Percentiles rank a stretch among this genome's conserved stretches.
Evolutionary conservation across 2,797 vertebrate genomes (phyloP).

Genomic region (Eidolon dupreanum): DNA sequence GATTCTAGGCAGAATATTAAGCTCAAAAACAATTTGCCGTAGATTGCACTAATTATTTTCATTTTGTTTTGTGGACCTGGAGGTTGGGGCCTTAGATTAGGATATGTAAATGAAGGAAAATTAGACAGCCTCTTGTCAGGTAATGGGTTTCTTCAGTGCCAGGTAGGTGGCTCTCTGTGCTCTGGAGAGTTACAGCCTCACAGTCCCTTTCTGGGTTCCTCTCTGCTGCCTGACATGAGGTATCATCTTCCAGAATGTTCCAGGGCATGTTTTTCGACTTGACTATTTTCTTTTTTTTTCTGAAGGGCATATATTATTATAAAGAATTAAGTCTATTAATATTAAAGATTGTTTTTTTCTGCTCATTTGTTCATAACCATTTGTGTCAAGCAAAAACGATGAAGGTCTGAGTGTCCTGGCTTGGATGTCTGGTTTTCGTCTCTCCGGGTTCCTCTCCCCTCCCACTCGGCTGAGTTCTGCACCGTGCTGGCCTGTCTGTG

Average conservation of each 20-base stretch:
- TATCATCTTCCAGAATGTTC: constrained; percentile 13
- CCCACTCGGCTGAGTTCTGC: neutral
- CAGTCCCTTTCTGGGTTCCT: neutral
- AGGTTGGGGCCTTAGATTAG: constrained; percentile 1
- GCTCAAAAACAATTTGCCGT: neutral
- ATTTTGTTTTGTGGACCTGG: neutral
- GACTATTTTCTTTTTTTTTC: neutral
- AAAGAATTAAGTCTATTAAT: neutral
- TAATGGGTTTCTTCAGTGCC: neutral
- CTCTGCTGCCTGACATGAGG: neutral
- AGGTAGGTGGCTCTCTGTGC: neutral
- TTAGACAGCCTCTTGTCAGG: neutral
- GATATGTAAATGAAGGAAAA: neutral
- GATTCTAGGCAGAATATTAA: neutral
- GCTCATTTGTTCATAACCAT: constrained; percentile 16
- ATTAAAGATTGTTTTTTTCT: neutral
- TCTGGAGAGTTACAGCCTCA: neutral
- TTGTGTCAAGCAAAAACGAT: neutral
- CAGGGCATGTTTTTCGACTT: neutral
- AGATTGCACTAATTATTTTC: constrained; percentile 37
- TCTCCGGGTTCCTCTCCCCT: neutral
- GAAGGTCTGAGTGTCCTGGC: neutral
- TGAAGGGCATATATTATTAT: neutral
- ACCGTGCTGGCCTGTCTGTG: too few species aligned
- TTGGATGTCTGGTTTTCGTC: neutral